phyloP scores from a whole-genome alignment of 2,888 invertebrate species.

The Athalia rosae region DNA sequence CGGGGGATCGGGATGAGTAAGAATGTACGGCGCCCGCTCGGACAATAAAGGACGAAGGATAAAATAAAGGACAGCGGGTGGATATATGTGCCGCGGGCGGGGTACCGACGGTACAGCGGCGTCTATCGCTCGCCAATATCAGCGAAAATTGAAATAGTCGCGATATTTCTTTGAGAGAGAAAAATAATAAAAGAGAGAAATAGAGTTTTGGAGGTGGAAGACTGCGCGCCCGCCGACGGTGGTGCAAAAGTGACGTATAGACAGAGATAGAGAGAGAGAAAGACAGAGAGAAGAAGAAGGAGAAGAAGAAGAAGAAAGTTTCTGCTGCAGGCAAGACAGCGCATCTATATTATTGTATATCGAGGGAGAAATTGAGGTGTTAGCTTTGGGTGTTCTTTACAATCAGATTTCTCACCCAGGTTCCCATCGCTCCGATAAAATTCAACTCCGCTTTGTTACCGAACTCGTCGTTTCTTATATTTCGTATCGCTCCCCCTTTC shows the following conservation, averaged over 20 bases:
- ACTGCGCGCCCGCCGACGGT: slow-evolving; percentile 15
- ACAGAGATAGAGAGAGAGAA: neutral
- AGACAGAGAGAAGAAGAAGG: slow-evolving; percentile 42
- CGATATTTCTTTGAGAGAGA: slow-evolving; percentile 65
- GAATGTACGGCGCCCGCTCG: slow-evolving; percentile 16
- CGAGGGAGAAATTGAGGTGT: slow-evolving; percentile 61
- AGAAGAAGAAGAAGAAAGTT: slow-evolving; percentile 35
- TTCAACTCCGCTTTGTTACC: slow-evolving; percentile 50
- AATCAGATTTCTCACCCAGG: slow-evolving; percentile 66
- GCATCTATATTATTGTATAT: too few relatives aligned
- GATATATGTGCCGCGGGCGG: slow-evolving; percentile 55
- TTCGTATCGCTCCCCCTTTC: neutral
- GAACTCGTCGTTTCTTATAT: neutral
- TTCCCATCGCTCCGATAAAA: slow-evolving; percentile 57
- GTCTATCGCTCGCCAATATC: slow-evolving; percentile 68
- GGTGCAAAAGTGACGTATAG: neutral
- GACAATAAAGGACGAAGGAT: slow-evolving; percentile 51
- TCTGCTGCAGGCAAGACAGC: too few relatives aligned
- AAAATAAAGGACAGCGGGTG: slow-evolving; percentile 62
- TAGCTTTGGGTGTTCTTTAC: slow-evolving; percentile 61
- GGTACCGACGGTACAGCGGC: slow-evolving; percentile 51
- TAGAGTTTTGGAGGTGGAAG: slow-evolving; percentile 51
- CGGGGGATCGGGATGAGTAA: slow-evolving; percentile 35
- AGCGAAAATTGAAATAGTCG: slow-evolving; percentile 69
- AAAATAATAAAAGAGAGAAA: slow-evolving; percentile 59